phyloP scores from a whole-genome alignment of 2,888 invertebrate genomes.

The Suillia variegata region DNA sequence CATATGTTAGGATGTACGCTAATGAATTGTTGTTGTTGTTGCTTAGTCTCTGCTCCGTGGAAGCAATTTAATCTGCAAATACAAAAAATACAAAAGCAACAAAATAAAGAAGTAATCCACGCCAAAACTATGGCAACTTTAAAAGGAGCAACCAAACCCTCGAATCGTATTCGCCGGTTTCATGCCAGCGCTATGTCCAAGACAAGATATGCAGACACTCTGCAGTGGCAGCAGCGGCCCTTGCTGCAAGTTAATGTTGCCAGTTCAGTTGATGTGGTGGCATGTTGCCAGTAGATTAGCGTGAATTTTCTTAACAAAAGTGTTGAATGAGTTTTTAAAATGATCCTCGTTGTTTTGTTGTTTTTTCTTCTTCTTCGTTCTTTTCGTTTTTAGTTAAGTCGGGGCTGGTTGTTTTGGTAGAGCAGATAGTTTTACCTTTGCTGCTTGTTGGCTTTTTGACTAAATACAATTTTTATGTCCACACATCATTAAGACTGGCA shows the following conservation, averaged over 20 bases:
- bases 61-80: slow-evolving; percentile 9
- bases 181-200: neutral
- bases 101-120: neutral
- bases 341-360: neutral
- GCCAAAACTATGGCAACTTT: slow-evolving; percentile 24
- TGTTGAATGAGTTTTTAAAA: slow-evolving; percentile 13
- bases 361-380: neutral
- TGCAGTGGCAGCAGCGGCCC: neutral
- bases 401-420: neutral
- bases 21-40: neutral
- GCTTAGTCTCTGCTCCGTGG: neutral
- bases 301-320: slow-evolving; percentile 32
- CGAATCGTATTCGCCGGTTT: neutral
- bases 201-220: neutral
- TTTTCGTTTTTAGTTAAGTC: neutral
- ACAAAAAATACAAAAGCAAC: slow-evolving; percentile 15
- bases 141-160: slow-evolving; percentile 27
- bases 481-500: slow-evolving; percentile 37
- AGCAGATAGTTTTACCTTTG: neutral
- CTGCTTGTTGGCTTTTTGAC: slow-evolving; percentile 28
- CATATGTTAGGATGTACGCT: neutral
- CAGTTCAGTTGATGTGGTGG: slow-evolving; percentile 25
- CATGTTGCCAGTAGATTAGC: slow-evolving; percentile 49
- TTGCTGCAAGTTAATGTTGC: neutral
- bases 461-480: slow-evolving; percentile 50